These are phyloP conservation scores for Podiceps cristatus DNA, from an alignment of 2,113 vertebrate genomes.

Conservation along the genomic window DNA sequence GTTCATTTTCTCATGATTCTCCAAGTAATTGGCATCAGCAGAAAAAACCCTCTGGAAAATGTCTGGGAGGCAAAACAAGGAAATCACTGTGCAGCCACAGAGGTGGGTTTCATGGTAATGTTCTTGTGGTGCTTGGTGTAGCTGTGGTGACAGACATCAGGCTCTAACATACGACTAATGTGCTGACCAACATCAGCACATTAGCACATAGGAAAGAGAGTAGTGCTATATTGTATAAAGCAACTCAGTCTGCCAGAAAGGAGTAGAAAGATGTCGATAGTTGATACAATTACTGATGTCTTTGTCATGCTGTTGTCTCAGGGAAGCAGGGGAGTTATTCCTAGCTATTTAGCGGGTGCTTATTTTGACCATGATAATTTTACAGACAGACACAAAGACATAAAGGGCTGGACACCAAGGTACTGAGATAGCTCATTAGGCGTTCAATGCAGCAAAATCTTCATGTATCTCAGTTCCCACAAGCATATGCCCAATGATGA, in stretches of 20 bases:
- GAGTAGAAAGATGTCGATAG: background rate
- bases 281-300: background rate
- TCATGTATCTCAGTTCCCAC: background rate
- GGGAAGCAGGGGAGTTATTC: background rate
- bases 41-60: constrained; percentile 39
- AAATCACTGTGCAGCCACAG: background rate
- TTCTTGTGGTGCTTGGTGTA: background rate
- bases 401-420: background rate
- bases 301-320: background rate
- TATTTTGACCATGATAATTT: background rate
- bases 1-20: constrained; percentile 13
- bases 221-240: background rate
- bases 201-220: background rate
- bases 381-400: background rate
- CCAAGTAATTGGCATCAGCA: constrained; percentile 45
- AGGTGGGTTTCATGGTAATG: background rate
- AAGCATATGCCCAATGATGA: background rate
- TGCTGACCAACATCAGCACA: background rate
- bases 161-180: background rate
- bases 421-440: background rate
- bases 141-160: background rate
- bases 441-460: background rate
- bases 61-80: background rate
- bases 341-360: background rate
- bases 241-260: background rate